Conservation (phyloP, 2,797 vertebrate genomes). For the Orientallactaga sibirica region DNA sequence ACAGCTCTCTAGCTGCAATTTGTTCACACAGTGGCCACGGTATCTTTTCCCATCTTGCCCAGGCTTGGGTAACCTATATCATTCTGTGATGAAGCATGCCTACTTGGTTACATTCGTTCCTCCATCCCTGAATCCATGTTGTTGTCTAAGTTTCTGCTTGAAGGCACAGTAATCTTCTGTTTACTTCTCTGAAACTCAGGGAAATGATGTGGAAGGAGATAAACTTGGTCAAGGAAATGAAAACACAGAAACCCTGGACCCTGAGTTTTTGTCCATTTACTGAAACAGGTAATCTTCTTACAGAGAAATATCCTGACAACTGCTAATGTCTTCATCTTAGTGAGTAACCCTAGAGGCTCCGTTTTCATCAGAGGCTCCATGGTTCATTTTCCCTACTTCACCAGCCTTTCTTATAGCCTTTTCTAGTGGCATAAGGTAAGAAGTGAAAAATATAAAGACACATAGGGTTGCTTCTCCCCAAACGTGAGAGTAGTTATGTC, state of each 20-base stretch:
- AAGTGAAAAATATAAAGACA: neutral
- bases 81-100: neutral
- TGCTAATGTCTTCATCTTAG: neutral
- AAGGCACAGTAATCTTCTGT: constrained; percentile 41
- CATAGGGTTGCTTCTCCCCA: neutral
- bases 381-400: neutral
- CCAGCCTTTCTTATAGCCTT: neutral
- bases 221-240: neutral
- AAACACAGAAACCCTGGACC: neutral
- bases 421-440: neutral
- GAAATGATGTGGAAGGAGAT: neutral
- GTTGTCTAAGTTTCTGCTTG: constrained; percentile 41
- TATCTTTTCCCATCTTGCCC: neutral
- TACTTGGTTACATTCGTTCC: neutral
- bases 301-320: too few species aligned
- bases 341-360: neutral
- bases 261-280: neutral
- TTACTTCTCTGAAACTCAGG: constrained; percentile 23
- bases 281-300: neutral
- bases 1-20: neutral
- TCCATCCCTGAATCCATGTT: constrained; percentile 26
- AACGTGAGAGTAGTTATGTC: neutral
- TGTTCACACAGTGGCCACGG: neutral
- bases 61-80: neutral
- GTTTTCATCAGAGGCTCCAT: neutral